Evolutionary conservation across 2,888 invertebrate species (phyloP).

Genomic region (Nineta flava): DNA sequence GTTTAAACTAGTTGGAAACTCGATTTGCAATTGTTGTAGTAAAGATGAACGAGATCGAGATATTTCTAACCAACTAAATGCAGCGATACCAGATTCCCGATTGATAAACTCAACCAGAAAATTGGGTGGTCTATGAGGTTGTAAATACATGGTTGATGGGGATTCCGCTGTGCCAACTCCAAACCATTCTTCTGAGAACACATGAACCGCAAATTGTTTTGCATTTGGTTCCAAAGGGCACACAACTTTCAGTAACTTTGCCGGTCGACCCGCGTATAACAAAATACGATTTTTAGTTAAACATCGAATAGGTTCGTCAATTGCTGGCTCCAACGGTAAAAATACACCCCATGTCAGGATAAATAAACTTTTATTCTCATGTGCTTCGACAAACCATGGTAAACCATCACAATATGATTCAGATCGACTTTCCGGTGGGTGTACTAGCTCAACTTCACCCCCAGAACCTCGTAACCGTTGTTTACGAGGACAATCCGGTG

Average conservation of each 20-base stretch:
- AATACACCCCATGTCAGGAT: slow-evolving; percentile 71
- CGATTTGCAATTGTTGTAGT: slow-evolving; percentile 38
- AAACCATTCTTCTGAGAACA: slow-evolving; percentile 69
- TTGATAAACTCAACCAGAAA: slow-evolving; percentile 53
- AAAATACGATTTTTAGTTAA: slow-evolving; percentile 64
- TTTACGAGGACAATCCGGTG: slow-evolving; percentile 46
- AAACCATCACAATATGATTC: slow-evolving; percentile 55
- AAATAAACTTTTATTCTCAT: slow-evolving; percentile 65
- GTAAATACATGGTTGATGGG: slow-evolving; percentile 11
- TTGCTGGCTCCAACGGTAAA: slow-evolving; percentile 42
- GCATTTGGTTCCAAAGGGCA: slow-evolving; percentile 57
- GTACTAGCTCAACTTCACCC: slow-evolving; percentile 47
- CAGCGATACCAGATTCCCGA: slow-evolving; percentile 55
- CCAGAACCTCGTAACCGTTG: slow-evolving; percentile 46
- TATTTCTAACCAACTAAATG: slow-evolving; percentile 65
- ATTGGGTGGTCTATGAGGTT: slow-evolving; percentile 35
- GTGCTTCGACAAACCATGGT: slow-evolving; percentile 66
- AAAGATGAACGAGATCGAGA: slow-evolving; percentile 44
- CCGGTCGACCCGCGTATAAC: slow-evolving; percentile 60
- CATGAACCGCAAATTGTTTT: slow-evolving; percentile 50
- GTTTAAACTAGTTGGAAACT: slow-evolving; percentile 30
- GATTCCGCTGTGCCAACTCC: slow-evolving; percentile 21
- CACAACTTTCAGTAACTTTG: slow-evolving; percentile 44
- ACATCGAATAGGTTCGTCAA: slow-evolving; percentile 48
- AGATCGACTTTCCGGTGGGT: slow-evolving; percentile 40